These are phyloP conservation scores for Phalloptychus januarius DNA, from an alignment of 2,797 vertebrate species.

Conservation along the genomic window DNA sequence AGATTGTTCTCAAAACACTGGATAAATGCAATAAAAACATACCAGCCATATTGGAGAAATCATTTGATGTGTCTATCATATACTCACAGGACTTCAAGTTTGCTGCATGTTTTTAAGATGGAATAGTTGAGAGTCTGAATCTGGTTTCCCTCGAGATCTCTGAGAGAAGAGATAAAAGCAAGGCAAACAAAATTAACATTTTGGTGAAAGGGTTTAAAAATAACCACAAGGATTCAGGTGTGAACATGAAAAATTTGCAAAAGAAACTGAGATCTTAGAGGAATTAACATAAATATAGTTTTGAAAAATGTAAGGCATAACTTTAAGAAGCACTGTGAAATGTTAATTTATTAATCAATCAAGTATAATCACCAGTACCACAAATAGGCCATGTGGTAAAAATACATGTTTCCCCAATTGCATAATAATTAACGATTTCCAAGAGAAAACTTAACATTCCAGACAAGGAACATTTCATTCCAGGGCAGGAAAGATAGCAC, in stretches of 20 bases:
- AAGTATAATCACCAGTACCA: not conserved
- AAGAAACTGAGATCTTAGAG: not conserved
- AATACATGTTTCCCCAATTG: not conserved
- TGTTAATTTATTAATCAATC: not conserved
- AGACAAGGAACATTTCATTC: not conserved
- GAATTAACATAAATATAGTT: not conserved
- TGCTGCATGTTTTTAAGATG: constrained; percentile 70
- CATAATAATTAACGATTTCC: not conserved
- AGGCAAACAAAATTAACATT: not conserved
- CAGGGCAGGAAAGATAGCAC: no score
- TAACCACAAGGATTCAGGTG: not conserved
- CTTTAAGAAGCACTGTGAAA: not conserved
- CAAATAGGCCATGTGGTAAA: not conserved
- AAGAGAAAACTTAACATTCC: not conserved
- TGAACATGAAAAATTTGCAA: not conserved
- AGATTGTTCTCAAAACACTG: not conserved
- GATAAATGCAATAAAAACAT: not conserved
- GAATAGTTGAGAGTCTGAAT: constrained; percentile 70
- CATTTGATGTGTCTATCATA: not conserved
- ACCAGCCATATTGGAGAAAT: not conserved
- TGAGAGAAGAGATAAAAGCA: constrained; percentile 25
- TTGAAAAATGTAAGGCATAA: not conserved
- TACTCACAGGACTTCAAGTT: constrained; percentile 75
- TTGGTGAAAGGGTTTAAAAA: not conserved
- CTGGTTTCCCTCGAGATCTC: constrained; percentile 74